phyloP scores from a whole-genome alignment of 2,888 invertebrate species.

The Orchesella flavescens region DNA sequence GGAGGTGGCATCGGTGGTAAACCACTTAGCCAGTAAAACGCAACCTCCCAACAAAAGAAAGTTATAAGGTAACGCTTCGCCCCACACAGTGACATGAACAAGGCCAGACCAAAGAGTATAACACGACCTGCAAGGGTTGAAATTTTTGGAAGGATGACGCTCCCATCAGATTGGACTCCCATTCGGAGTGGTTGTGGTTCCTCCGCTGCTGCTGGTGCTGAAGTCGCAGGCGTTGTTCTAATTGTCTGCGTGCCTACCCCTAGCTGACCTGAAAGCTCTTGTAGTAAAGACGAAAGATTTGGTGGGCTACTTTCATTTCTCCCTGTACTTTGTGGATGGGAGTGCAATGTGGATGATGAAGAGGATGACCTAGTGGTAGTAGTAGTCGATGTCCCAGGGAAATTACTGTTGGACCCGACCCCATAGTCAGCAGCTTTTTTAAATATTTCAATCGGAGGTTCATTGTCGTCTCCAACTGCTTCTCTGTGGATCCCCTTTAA shows the following conservation, averaged over 20 bases:
- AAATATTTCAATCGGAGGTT: conserved; percentile 20
- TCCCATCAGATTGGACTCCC: conserved; percentile 50
- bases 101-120: conserved; percentile 32
- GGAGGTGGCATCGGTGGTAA: conserved; percentile 47
- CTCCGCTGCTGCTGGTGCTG: neutral
- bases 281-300: conserved; percentile 19
- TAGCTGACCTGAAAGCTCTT: conserved; percentile 27
- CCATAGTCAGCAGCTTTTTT: conserved; percentile 2
- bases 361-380: neutral
- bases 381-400: neutral
- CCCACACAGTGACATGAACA: conserved; percentile 39
- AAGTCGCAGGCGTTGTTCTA: neutral
- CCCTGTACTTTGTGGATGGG: neutral
- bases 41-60: conserved; percentile 43
- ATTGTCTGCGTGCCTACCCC: neutral
- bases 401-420: neutral
- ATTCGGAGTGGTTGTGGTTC: neutral
- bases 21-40: conserved; percentile 42
- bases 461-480: neutral
- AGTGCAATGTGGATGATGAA: neutral
- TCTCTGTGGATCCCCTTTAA: neutral
- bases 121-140: conserved; percentile 10
- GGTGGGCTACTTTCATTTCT: neutral
- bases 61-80: conserved; percentile 35
- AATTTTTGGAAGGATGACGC: conserved; percentile 45